phyloP scores from a whole-genome alignment of 2,888 invertebrate genomes.

The Chrysina gloriosa region DNA sequence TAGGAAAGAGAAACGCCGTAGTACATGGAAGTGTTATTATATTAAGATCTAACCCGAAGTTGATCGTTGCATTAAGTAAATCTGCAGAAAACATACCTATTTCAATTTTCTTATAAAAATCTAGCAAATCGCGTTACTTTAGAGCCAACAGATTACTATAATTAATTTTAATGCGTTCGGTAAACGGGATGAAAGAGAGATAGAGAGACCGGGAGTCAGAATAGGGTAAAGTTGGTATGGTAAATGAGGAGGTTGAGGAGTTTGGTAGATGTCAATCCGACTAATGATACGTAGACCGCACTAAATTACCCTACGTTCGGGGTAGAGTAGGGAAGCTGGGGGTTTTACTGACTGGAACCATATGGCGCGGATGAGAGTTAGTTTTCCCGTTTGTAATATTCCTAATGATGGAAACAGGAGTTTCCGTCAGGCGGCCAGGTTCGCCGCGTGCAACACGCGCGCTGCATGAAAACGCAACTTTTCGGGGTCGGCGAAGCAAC shows the following conservation, averaged over 20 bases:
- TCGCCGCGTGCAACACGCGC: conserved; percentile 51
- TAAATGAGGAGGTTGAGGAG: conserved; percentile 57
- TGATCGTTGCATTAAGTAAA: too few species aligned
- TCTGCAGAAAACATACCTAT: too few species aligned
- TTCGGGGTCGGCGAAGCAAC: conserved; percentile 45
- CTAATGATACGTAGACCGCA: conserved; percentile 67
- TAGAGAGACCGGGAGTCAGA: not conserved
- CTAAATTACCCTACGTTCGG: conserved; percentile 61
- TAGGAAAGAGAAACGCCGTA: too few species aligned
- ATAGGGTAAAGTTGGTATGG: conserved; percentile 53
- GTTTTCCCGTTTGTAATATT: conserved; percentile 67
- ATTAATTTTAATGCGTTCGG: conserved; percentile 21
- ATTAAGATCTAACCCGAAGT: too few species aligned
- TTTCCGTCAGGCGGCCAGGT: conserved; percentile 45
- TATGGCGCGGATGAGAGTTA: conserved; percentile 65
- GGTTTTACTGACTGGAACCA: conserved; percentile 61
- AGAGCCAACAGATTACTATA: conserved; percentile 15
- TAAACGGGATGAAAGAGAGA: conserved; percentile 11
- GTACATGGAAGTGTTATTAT: too few species aligned
- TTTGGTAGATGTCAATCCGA: conserved; percentile 66
- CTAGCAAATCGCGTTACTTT: too few species aligned
- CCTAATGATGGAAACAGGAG: conserved; percentile 66
- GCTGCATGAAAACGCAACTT: conserved; percentile 65
- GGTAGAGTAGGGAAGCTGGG: conserved; percentile 45
- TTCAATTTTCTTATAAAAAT: too few species aligned